phyloP scores from a whole-genome alignment of 2,888 invertebrate genomes.

The Saturnia japonica region DNA sequence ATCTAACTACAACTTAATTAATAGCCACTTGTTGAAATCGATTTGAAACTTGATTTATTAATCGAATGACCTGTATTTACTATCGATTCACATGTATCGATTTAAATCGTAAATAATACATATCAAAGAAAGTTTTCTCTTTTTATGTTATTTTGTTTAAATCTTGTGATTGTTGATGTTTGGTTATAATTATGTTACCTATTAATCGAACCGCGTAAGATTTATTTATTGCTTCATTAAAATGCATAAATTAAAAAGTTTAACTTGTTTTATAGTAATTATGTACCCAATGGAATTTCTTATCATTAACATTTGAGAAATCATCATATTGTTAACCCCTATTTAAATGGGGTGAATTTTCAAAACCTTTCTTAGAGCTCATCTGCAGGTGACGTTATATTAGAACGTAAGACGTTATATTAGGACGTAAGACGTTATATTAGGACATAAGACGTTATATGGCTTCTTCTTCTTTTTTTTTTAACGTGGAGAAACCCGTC shows the following conservation, averaged over 20 bases:
- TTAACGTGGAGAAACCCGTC: too few relatives aligned
- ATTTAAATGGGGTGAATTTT: not conserved
- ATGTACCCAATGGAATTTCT: not conserved
- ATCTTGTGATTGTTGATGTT: constrained; percentile 14
- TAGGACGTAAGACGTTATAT: too few relatives aligned
- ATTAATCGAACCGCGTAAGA: too few relatives aligned
- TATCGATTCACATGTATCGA: constrained; percentile 63
- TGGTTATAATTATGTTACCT: not conserved
- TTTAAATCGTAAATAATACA: constrained; percentile 46
- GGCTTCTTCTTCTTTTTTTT: too few relatives aligned
- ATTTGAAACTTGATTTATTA: constrained; percentile 79
- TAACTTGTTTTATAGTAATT: not conserved
- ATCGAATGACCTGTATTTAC: constrained; percentile 76
- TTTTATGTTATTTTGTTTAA: constrained; percentile 25
- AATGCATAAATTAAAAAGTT: not conserved
- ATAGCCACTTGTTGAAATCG: constrained; percentile 82
- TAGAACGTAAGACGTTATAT: too few relatives aligned
- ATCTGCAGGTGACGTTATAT: too few relatives aligned
- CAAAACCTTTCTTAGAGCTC: not conserved
- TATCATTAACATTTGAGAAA: not conserved
- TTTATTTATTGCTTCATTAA: not conserved
- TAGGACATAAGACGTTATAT: too few relatives aligned
- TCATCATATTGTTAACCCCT: not conserved
- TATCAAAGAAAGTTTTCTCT: constrained; percentile 20
- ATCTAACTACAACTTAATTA: constrained; percentile 81